A percentile compares a stretch with the other conserved stretches of the same genome.
These are phyloP conservation scores for Stenopsyche tienmushanensis DNA, from an alignment of 1,140 invertebrate genomes.

Conservation along the genomic window DNA sequence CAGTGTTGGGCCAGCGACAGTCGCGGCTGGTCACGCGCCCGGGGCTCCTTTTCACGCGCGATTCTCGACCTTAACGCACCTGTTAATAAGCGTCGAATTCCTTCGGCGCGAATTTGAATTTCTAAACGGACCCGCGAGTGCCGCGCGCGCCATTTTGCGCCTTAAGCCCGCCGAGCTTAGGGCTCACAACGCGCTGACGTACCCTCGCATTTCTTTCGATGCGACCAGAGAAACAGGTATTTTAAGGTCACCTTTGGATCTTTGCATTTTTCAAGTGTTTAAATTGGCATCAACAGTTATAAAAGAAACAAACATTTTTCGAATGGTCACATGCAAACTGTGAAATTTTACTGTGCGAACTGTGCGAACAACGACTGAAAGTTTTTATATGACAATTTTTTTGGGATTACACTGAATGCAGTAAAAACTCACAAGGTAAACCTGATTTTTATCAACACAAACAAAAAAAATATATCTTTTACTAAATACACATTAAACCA, in stretches of 20 bases:
- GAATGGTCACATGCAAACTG: too few relatives aligned
- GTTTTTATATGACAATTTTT: too few relatives aligned
- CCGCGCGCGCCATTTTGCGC: slow-evolving; percentile 6
- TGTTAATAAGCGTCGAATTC: slow-evolving; percentile 36
- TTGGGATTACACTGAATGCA: too few relatives aligned
- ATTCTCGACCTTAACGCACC: slow-evolving; percentile 33
- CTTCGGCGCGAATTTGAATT: slow-evolving; percentile 36
- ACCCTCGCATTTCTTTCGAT: not conserved
- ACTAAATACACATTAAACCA: too few relatives aligned
- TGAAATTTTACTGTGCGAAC: too few relatives aligned
- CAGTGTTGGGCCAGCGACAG: slow-evolving; percentile 18
- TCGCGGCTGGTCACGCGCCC: slow-evolving; percentile 18
- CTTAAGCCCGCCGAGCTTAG: not conserved
- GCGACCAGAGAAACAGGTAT: slow-evolving; percentile 19
- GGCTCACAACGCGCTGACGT: not conserved
- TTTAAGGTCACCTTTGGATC: slow-evolving; percentile 36
- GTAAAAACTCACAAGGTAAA: too few relatives aligned
- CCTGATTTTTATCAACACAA: too few relatives aligned
- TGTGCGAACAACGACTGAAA: too few relatives aligned
- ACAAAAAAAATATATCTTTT: too few relatives aligned
- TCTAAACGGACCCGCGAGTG: slow-evolving; percentile 29
- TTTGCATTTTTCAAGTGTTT: slow-evolving; percentile 27
- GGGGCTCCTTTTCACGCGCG: not conserved
- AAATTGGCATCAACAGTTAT: slow-evolving; percentile 21
- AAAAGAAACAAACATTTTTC: slow-evolving; percentile 1